Evolutionary conservation across 2,888 invertebrate genomes (phyloP), one percentile per base, ranked within the genome.

Genomic region (Imbricaverruca yamaguchii): DNA sequence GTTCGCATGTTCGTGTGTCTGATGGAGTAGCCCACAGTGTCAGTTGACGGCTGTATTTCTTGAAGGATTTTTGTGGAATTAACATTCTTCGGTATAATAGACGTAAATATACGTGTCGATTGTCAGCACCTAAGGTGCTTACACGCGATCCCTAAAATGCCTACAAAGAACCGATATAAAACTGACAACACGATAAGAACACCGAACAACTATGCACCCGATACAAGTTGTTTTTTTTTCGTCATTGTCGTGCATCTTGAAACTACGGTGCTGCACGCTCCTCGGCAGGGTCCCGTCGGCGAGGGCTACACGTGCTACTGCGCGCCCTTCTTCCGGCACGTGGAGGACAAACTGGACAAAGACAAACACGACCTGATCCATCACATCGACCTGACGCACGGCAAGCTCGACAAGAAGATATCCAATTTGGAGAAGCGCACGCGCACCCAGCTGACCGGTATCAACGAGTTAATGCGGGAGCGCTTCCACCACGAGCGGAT

Each of bases 241-340:
- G 21, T 13, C 6, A 10, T 69, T 63, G 7, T 59, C 39, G 39
- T 39, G 39, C 4, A 39, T 39, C 39, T 39, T 39, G 39, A 39
- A 39, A 39, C 39, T 39, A 39, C 39, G 59, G 12, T 59, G 59
- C 11, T 59, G 59, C 59, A 59, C 59, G 59, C 65, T n/a, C 65
- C 18, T 9, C 56, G 85, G 2, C 85, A 89, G 88, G 97, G 97
- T 1, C 97, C 97, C 0, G 92, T 96, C n/a, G 96, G 97, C 0
- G 93, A 95, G 3, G 95, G 96, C 0, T 94, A 95, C 87, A 94
- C 94, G 0, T 96, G 96, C 87, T 95, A 95, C 86, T 97, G 97
- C 86, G 95, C 94, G 0, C 97, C 97, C 0, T 92, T 96, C 87
- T 93, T 97, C 86, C 91, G 93, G 83, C 94, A 95, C 84, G 92